These are phyloP conservation scores for Lucifuga dentata DNA, from an alignment of 2,113 vertebrate genomes.

Conservation along the genomic window DNA sequence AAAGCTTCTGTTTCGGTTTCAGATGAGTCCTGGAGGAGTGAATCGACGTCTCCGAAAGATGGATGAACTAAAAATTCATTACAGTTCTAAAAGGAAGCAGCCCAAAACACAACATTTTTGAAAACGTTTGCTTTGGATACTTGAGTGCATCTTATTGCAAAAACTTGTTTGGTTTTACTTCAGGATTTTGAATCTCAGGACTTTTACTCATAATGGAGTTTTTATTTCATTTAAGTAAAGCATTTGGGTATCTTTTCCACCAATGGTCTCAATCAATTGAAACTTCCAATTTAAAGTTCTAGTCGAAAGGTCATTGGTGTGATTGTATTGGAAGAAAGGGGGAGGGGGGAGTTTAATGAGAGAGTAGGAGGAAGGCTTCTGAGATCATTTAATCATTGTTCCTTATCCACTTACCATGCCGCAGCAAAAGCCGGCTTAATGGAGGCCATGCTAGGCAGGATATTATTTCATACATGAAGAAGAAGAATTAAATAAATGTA, in stretches of 20 bases:
- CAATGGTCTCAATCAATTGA: slow-evolving; percentile 36
- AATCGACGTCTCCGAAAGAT: slow-evolving; percentile 73
- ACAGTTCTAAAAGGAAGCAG: too few relatives aligned
- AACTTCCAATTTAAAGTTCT: slow-evolving; percentile 18
- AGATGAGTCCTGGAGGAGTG: slow-evolving; percentile 57
- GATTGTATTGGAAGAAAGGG: slow-evolving; percentile 39
- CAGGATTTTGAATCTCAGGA: too few relatives aligned
- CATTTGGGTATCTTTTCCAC: too few relatives aligned
- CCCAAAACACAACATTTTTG: too few relatives aligned
- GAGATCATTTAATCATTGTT: slow-evolving; percentile 71
- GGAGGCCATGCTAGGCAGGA: slow-evolving; percentile 50
- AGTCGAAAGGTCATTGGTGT: slow-evolving; percentile 43
- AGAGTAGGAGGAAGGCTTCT: slow-evolving; percentile 51
- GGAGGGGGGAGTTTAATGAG: slow-evolving; percentile 45
- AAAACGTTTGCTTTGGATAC: too few relatives aligned
- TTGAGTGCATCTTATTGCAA: too few relatives aligned
- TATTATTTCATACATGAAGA: slow-evolving; percentile 68
- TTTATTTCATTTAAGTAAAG: too few relatives aligned
- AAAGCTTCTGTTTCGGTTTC: slow-evolving; percentile 52
- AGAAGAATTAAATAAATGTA: slow-evolving; percentile 62
- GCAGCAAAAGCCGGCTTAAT: slow-evolving; percentile 55
- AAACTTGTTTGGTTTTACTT: too few relatives aligned
- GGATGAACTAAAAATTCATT: not conserved
- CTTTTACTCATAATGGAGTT: too few relatives aligned
- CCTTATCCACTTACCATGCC: slow-evolving; percentile 62